Conservation (phyloP, 2,113 vertebrate species). For the Acrocephalus kingi region DNA sequence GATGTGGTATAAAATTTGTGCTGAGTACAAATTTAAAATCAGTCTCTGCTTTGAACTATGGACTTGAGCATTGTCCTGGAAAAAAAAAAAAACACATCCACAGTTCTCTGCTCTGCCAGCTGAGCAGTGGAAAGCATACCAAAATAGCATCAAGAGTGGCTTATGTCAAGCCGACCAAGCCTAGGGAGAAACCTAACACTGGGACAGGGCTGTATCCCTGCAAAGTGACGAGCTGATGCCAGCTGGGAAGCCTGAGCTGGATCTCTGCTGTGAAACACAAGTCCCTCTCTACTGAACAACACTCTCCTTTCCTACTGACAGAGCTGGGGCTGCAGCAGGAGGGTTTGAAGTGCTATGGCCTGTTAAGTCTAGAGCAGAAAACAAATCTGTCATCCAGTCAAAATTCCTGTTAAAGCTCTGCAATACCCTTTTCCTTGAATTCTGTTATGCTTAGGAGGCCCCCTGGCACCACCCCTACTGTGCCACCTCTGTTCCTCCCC, state of each 20-base stretch:
- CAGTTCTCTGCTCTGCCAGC: background rate
- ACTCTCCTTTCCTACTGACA: background rate
- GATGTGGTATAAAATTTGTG: background rate
- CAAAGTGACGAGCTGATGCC: background rate
- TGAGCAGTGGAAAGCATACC: background rate
- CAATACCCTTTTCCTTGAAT: background rate
- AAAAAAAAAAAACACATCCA: accelerated
- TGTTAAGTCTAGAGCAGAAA: background rate
- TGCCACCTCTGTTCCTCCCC: background rate
- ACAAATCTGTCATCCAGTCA: background rate
- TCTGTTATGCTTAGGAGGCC: background rate
- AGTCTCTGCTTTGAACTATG: background rate
- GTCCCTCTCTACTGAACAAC: background rate
- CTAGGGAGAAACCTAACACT: conserved; percentile 28
- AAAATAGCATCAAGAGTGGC: conserved; percentile 37
- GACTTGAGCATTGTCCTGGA: background rate
- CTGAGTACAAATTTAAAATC: background rate
- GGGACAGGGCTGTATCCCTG: background rate
- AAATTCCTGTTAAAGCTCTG: background rate
- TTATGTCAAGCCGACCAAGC: background rate
- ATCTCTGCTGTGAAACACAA: background rate
- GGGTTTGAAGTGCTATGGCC: background rate
- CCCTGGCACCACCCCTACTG: background rate
- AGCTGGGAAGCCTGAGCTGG: conserved; percentile 16
- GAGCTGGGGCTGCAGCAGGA: background rate